These are phyloP conservation scores for Phaetusa simplex DNA, from an alignment of 2,113 vertebrate species.

Conservation along the genomic window DNA sequence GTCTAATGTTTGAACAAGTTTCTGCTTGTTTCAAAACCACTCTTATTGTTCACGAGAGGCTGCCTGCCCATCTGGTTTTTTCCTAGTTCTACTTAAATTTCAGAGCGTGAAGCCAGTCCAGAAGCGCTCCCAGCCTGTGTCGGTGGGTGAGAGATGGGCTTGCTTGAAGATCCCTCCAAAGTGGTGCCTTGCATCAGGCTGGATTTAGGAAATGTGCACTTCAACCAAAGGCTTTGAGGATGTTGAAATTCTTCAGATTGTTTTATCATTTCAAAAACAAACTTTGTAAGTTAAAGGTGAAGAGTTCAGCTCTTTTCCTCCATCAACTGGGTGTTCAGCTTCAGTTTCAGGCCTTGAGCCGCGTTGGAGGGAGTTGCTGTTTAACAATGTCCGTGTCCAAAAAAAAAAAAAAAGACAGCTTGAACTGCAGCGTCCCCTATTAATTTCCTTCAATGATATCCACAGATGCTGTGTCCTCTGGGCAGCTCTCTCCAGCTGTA, in stretches of 20 bases:
- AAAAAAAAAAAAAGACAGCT: not conserved
- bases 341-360: not conserved
- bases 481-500: not conserved
- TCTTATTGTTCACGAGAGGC: too few relatives aligned
- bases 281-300: conserved; percentile 58
- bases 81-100: not conserved
- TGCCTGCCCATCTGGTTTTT: not conserved
- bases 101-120: not conserved
- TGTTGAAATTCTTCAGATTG: conserved; percentile 16
- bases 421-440: not conserved
- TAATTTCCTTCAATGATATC: not conserved
- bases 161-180: not conserved
- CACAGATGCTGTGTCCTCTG: not conserved
- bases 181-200: not conserved
- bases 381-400: not conserved
- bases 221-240: not conserved
- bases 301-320: conserved; percentile 55
- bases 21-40: not conserved
- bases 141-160: not conserved
- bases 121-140: not conserved
- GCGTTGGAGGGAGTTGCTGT: not conserved
- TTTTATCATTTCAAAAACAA: not conserved
- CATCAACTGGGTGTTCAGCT: not conserved
- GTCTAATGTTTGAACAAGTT: not conserved
- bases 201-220: not conserved